These are phyloP conservation scores for Ornithoptera alexandrae DNA, from an alignment of 2,888 invertebrate genomes.

Conservation along the genomic window DNA sequence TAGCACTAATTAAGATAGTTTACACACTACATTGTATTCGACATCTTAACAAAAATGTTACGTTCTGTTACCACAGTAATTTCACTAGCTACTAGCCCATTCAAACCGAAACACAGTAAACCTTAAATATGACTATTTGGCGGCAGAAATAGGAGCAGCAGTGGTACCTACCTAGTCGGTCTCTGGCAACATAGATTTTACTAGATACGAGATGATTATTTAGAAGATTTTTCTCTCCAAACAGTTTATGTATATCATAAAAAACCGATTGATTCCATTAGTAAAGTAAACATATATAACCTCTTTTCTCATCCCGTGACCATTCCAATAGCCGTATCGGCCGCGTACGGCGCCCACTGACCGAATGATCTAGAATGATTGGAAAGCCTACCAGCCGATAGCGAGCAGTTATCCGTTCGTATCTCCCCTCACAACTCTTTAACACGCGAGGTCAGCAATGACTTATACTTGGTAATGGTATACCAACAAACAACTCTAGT, in stretches of 20 bases:
- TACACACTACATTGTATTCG: no score
- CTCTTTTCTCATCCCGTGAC: conserved; percentile 16
- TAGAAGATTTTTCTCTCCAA: background rate
- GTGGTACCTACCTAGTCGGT: no score
- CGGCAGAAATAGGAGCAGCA: no score
- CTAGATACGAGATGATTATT: background rate
- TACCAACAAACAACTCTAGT: no score
- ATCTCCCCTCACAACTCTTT: conserved; percentile 12
- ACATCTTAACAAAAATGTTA: no score
- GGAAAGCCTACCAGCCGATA: conserved; percentile 31
- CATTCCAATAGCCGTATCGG: conserved; percentile 15
- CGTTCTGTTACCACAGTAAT: no score
- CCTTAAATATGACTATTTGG: no score
- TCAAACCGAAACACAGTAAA: no score
- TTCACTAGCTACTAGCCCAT: no score
- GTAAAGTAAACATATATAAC: conserved; percentile 10
- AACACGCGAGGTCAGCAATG: conserved; percentile 20
- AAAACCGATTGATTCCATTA: background rate
- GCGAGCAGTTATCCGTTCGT: conserved; percentile 7
- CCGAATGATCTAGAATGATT: conserved; percentile 36
- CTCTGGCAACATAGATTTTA: background rate
- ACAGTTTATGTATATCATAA: background rate
- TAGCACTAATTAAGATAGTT: no score
- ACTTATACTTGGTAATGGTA: background rate
- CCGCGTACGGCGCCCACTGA: conserved; percentile 19